Base-by-base conservation (phyloP, 1,140 invertebrate species). In the Pachyrhynchus sulphureomaculatus region DNA sequence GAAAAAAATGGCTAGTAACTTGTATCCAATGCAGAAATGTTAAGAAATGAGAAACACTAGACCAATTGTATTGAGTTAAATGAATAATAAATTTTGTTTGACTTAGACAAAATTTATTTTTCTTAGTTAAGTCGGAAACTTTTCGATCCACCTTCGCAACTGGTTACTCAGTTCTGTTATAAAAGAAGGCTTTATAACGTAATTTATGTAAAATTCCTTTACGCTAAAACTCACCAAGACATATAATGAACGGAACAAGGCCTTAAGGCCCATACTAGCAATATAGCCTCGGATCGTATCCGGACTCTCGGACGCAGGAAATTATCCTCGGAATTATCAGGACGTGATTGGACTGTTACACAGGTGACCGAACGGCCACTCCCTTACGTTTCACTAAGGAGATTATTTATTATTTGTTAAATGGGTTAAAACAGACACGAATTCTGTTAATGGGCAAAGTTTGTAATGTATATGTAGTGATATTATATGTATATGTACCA, bases 241-340 rank as follows among this genome's bases (percentile, higher is more conserved):
- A 23, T 41, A 51, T 59, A 59, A 59, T 52, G 57, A 59, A 49
- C 57, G 57, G 47, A 59, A 59, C 24, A 42, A 24, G 48, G 47
- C 57, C 45, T 29, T 17, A 8, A 29, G 57, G 57, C 24, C 39
- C 39, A 44, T 37, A 44, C 37, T 37, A 59, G 57, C 57, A 34
- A 59, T 59, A 59, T 52, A 52, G 36, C 26, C 57, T 59, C 45
- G 36, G 44, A 37, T 58, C 55, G 44, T 37, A 37, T 59, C 48
- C 57, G 57, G 57, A 59, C 57, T 52, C 48, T 59, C 54, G 57
- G 57, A 59, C 59, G 42, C 59, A 55, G 59, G 52, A 62, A 54
- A 62, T 62, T 62, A 62, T 62, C 59, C 49, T 54, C 49, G 42
- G 59, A 62, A 62, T 62, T 62, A 62, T 62, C 59, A 62, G 39